Percentiles rank a stretch among this genome's conserved stretches.
phyloP scores from a whole-genome alignment of 2,888 invertebrate genomes.

The Thera britannica region DNA sequence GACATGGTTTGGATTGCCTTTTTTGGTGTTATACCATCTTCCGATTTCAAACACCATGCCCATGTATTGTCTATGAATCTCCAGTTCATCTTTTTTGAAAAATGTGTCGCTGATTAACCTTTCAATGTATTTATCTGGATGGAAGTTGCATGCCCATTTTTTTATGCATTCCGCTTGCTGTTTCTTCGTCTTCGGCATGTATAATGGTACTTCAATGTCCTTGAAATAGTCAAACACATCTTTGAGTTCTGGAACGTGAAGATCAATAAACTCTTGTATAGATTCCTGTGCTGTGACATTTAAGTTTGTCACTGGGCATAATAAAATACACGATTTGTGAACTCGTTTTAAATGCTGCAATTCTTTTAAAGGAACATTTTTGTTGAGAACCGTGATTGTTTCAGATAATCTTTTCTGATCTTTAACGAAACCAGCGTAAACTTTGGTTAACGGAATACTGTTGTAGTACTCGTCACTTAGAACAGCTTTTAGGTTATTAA shows the following conservation, averaged over 20 bases:
- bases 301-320: slow-evolving; percentile 71
- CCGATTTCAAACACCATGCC: slow-evolving; percentile 83
- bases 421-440: slow-evolving; percentile 85
- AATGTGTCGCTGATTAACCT: slow-evolving; percentile 85
- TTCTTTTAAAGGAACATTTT: slow-evolving; percentile 84
- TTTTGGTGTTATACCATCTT: slow-evolving; percentile 53
- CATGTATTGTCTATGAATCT: slow-evolving; percentile 85
- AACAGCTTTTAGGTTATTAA: slow-evolving; percentile 75
- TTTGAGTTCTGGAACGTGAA: slow-evolving; percentile 75
- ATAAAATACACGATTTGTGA: slow-evolving; percentile 83
- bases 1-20: slow-evolving; percentile 13
- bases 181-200: slow-evolving; percentile 86
- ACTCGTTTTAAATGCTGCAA: slow-evolving; percentile 91
- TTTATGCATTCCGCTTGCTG: slow-evolving; percentile 87
- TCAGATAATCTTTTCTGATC: slow-evolving; percentile 86
- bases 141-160: slow-evolving; percentile 94
- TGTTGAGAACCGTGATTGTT: slow-evolving; percentile 85
- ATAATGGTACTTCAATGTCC: slow-evolving; percentile 83
- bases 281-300: slow-evolving; percentile 58
- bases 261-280: slow-evolving; percentile 69
- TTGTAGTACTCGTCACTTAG: slow-evolving; percentile 81
- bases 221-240: slow-evolving; percentile 80
- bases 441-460: slow-evolving; percentile 79
- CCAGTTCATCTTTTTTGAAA: slow-evolving; percentile 70
- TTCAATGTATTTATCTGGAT: slow-evolving; percentile 91